phyloP scores from a whole-genome alignment of 2,797 vertebrate species.

The Parauchenoglanis punctatus region DNA sequence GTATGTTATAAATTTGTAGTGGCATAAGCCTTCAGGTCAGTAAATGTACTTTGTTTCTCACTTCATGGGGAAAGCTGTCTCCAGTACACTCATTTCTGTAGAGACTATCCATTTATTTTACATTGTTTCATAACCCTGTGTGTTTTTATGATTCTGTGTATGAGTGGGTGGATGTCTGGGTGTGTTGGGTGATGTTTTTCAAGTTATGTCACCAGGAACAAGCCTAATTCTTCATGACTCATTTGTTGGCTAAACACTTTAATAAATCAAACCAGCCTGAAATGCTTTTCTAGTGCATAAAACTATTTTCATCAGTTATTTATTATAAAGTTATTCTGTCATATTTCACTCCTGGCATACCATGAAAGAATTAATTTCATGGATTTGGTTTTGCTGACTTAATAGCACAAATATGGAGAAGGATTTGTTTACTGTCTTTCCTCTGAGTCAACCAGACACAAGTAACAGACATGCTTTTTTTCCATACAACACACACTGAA shows the following conservation, averaged over 20 bases:
- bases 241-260: conserved; percentile 7
- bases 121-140: conserved; percentile 22
- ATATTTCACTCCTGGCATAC: not conserved
- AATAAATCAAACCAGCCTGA: conserved; percentile 4
- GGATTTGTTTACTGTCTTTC: conserved; percentile 3
- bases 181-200: conserved; percentile 15
- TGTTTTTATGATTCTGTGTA: conserved; percentile 26
- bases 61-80: conserved; percentile 47
- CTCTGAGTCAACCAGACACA: not conserved
- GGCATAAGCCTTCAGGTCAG: not conserved
- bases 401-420: not conserved
- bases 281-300: conserved; percentile 18
- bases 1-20: not conserved
- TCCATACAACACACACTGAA: not conserved
- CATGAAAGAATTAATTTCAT: not conserved
- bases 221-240: conserved; percentile 3
- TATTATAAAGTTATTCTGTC: not conserved
- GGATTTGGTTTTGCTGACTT: not conserved
- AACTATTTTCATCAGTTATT: conserved; percentile 21
- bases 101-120: conserved; percentile 48
- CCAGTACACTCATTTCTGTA: conserved; percentile 51
- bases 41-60: not conserved
- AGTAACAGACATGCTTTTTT: not conserved
- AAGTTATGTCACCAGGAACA: not conserved
- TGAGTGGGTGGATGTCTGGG: conserved; percentile 17